Evolutionary conservation across 2,888 invertebrate species (phyloP), one percentile per base, ranked within the genome.

Genomic region (Ischnura elegans): DNA sequence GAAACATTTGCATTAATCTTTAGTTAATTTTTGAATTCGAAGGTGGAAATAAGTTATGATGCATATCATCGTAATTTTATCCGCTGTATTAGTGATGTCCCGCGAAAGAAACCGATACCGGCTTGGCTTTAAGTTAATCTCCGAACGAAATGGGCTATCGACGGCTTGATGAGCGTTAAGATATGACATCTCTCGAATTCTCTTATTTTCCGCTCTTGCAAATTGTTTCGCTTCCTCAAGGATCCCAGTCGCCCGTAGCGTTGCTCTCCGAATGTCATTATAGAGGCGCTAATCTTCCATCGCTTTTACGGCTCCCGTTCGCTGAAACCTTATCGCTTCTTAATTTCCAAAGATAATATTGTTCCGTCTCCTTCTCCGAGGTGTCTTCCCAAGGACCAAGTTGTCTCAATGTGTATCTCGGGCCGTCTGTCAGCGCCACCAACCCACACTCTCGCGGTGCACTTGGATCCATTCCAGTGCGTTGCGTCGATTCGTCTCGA

Each of bases 251-350:
- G n/a, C 6, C 61, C 61, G 25, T 25, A 25, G 19, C 61, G 61
- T 25, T 25, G 61, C 61, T 55, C 55, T 55, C 21, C 6, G 8
- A 25, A n/a, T 21, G 2, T 61, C 61, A 21, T 61, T 61, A 61
- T n/a, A 25, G 3, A 16, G 61, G 61, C 61, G n/a, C 61, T 61
- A 61, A 61, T 25, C 61, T 1, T 25, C 61, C n/a, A 25, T n/a
- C 61, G 61, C 61, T 61, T n/a, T 61, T 61, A 61, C n/a, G 25
- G n/a, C n/a, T 61, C 6, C 61, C 61, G 19, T 61, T 61, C 61
- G 61, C 61, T 61, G 61, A 61, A 61, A 61, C 61, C 61, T 25
- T 61, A 61, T 61, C 61, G 61, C 61, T 61, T 61, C 61, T 61
- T 61, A 61, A 61, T 61, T 61, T 61, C 19, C 61, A 61, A 61